A percentile compares a stretch with the other conserved stretches of the same genome.
phyloP scores from a whole-genome alignment of 1,140 invertebrate species.

The Camponotus pennsylvanicus region DNA sequence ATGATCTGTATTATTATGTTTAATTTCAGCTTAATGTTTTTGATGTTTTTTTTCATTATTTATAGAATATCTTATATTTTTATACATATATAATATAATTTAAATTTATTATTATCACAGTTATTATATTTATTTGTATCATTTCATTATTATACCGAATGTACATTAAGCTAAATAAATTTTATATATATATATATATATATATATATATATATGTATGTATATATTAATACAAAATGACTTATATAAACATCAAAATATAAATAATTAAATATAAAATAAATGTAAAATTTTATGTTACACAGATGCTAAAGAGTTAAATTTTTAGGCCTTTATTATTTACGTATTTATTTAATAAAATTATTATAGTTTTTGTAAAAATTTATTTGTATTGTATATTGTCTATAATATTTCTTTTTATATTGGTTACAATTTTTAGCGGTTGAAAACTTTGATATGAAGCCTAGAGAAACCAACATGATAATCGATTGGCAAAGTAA shows the following conservation, averaged over 20 bases:
- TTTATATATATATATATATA: not conserved
- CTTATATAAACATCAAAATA: not conserved
- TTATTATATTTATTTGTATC: not conserved
- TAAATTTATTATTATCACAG: not conserved
- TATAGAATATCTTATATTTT: not conserved
- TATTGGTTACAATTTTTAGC: not conserved
- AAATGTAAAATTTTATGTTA: not conserved
- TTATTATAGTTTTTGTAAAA: no score
- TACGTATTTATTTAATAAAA: no score
- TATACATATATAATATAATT: not conserved
- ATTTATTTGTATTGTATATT: not conserved
- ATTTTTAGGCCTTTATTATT: no score
- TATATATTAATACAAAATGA: not conserved
- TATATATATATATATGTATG: not conserved
- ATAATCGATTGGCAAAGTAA: not conserved
- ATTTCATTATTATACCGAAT: not conserved
- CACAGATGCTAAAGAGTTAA: not conserved
- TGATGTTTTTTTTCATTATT: no score
- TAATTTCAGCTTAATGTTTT: no score
- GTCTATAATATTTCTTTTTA: not conserved
- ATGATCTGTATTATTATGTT: no score
- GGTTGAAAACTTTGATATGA: not conserved
- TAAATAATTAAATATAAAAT: not conserved
- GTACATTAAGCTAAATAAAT: no score
- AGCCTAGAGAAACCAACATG: slow-evolving; percentile 31